These are phyloP conservation scores for Euplagia quadripunctaria DNA, from an alignment of 2,888 invertebrate genomes.

Conservation along the genomic window DNA sequence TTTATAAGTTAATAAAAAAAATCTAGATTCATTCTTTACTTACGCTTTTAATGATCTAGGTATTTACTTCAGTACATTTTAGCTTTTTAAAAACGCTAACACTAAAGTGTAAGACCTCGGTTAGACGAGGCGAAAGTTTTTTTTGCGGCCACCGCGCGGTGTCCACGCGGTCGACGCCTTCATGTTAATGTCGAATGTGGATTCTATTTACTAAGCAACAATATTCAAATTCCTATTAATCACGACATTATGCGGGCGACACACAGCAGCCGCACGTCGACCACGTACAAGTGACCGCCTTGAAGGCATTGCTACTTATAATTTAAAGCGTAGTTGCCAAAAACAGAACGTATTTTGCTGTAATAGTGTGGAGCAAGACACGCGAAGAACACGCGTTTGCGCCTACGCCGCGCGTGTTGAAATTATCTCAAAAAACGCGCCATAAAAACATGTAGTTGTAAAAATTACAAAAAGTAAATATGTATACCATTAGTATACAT, in stretches of 20 bases:
- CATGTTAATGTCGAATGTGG: background rate
- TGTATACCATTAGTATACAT: too few relatives aligned
- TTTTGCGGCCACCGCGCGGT: background rate
- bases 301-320: background rate
- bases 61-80: constrained; percentile 5
- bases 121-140: background rate
- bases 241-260: too few relatives aligned
- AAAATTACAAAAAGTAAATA: too few relatives aligned
- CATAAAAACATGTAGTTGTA: too few relatives aligned
- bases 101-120: background rate
- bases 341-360: background rate
- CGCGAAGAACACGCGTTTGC: too few relatives aligned
- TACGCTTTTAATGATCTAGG: background rate
- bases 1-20: constrained; percentile 19
- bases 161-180: background rate
- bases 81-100: background rate
- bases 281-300: too few relatives aligned
- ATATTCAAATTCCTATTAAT: background rate
- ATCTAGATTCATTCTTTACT: background rate
- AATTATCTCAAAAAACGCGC: too few relatives aligned
- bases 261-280: too few relatives aligned
- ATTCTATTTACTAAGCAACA: background rate
- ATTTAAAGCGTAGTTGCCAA: background rate
- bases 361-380: too few relatives aligned
- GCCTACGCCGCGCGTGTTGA: too few relatives aligned